Evolutionary conservation across 1,140 invertebrate genomes (phyloP).

Genomic region (Pomacea maculata): DNA sequence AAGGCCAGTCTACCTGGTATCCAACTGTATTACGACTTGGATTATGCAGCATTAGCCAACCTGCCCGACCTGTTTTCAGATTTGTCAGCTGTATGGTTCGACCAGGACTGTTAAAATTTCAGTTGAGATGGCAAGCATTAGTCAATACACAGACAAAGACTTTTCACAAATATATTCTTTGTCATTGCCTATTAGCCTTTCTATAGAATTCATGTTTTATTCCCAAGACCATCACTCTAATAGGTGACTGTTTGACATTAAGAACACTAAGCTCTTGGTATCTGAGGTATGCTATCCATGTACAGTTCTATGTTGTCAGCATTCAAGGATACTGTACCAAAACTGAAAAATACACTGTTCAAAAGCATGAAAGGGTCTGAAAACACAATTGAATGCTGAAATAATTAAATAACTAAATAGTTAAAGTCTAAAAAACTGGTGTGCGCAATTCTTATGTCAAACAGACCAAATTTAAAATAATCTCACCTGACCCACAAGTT

Average conservation of each 20-base stretch:
- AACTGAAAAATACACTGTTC: background rate
- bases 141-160: slow-evolving; percentile 1
- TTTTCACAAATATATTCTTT: slow-evolving; percentile 2
- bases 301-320: background rate
- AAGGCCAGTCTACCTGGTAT: slow-evolving; percentile 34
- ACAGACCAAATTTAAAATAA: background rate
- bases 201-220: too few species aligned
- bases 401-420: background rate
- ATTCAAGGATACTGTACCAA: background rate
- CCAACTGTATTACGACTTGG: slow-evolving; percentile 45
- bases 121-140: too few species aligned
- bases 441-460: too few species aligned
- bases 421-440: too few species aligned
- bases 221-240: too few species aligned
- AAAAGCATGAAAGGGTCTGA: background rate
- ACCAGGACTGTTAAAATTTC: slow-evolving; percentile 40
- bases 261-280: too few species aligned
- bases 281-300: too few species aligned
- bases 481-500: slow-evolving; percentile 55
- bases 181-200: background rate
- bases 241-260: too few species aligned
- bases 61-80: slow-evolving; percentile 7
- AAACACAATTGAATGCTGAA: background rate
- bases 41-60: slow-evolving; percentile 48
- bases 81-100: slow-evolving; percentile 36